A percentile compares a stretch with the other conserved stretches of the same genome.
phyloP scores from a whole-genome alignment of 2,113 vertebrate genomes.

The Semicossyphus pulcher region DNA sequence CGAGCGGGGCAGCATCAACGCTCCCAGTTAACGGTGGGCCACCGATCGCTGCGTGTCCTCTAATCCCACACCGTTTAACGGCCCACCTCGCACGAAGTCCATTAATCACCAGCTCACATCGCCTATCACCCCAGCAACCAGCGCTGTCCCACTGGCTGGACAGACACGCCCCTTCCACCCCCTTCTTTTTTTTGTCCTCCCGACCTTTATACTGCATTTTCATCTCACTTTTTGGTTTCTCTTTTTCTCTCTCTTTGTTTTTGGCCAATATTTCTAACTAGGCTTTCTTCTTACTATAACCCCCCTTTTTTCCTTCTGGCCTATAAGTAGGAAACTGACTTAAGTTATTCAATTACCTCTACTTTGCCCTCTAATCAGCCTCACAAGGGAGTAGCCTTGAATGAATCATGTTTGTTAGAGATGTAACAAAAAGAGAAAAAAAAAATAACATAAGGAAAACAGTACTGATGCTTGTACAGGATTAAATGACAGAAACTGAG shows the following conservation, averaged over 20 bases:
- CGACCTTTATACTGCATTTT: slow-evolving; percentile 48
- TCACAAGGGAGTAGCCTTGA: slow-evolving; percentile 50
- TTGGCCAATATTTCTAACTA: neutral
- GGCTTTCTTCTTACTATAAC: neutral
- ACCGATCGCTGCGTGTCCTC: slow-evolving; percentile 65
- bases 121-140: slow-evolving; percentile 77
- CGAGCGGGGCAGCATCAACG: slow-evolving; percentile 65
- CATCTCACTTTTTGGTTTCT: slow-evolving; percentile 34
- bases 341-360: slow-evolving; percentile 22
- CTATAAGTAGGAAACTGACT: slow-evolving; percentile 3
- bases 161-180: slow-evolving; percentile 65
- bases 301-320: neutral
- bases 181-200: slow-evolving; percentile 62
- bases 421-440: neutral
- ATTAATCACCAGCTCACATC: slow-evolving; percentile 83
- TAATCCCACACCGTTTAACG: slow-evolving; percentile 85
- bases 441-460: neutral
- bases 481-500: neutral
- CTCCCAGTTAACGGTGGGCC: slow-evolving; percentile 72
- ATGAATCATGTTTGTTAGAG: slow-evolving; percentile 5
- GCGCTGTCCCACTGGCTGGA: slow-evolving; percentile 60
- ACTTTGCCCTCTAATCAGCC: slow-evolving; percentile 37
- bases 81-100: slow-evolving; percentile 74
- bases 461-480: neutral
- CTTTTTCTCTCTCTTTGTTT: neutral